These are phyloP conservation scores for Thymelicus sylvestris DNA, from an alignment of 2,888 invertebrate species.

Conservation along the genomic window DNA sequence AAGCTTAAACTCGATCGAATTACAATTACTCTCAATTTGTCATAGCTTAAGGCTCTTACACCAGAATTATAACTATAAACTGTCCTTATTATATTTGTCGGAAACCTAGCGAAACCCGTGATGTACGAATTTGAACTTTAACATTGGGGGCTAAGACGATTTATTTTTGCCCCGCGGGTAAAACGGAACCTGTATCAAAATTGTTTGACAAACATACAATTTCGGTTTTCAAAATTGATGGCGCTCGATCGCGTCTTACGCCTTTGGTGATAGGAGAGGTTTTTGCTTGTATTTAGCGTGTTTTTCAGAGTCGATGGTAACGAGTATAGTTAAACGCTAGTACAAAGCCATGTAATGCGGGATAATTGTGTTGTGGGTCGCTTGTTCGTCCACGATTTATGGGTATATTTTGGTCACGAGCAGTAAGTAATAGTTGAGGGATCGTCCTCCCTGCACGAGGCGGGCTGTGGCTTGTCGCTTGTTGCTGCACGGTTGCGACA, in stretches of 20 bases:
- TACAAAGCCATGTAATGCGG: slow-evolving; percentile 58
- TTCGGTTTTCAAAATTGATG: slow-evolving; percentile 3
- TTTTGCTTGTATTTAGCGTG: not conserved
- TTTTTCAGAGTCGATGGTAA: slow-evolving; percentile 3
- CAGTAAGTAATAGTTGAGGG: slow-evolving; percentile 61
- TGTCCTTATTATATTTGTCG: slow-evolving; percentile 34
- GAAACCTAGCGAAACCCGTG: slow-evolving; percentile 24
- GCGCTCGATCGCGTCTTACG: not conserved
- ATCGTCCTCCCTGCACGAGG: slow-evolving; percentile 38
- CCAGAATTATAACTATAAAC: slow-evolving; percentile 32
- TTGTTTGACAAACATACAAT: slow-evolving; percentile 24
- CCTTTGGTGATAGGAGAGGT: not conserved
- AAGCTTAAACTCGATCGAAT: slow-evolving; percentile 11
- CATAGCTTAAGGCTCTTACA: slow-evolving; percentile 30
- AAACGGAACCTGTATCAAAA: slow-evolving; percentile 35
- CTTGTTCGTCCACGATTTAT: slow-evolving; percentile 59
- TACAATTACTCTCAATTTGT: slow-evolving; percentile 36
- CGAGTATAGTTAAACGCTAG: slow-evolving; percentile 37
- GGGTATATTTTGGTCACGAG: slow-evolving; percentile 73
- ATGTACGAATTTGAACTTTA: slow-evolving; percentile 37
- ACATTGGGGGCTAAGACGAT: slow-evolving; percentile 32
- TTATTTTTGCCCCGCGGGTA: slow-evolving; percentile 37
- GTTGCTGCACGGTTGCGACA: slow-evolving; percentile 28
- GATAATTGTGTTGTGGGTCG: slow-evolving; percentile 71
- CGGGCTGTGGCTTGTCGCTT: slow-evolving; percentile 1